phyloP scores from a whole-genome alignment of 2,888 invertebrate species.

The Oegoconia quadripuncta region DNA sequence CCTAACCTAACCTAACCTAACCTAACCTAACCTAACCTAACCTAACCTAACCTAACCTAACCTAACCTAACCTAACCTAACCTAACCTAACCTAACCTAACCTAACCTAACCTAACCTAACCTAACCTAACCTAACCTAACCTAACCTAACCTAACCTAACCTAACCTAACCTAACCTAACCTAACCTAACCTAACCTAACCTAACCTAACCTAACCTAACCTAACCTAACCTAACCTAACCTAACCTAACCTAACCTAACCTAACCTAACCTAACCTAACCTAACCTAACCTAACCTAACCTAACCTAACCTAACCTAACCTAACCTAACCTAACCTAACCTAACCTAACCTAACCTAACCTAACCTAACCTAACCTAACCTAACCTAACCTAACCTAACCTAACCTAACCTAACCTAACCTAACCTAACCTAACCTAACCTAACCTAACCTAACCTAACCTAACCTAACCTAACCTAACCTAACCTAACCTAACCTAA shows the following conservation, averaged over 20 bases:
- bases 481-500: slow-evolving; percentile 10
- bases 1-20: slow-evolving; percentile 13
- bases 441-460: slow-evolving; percentile 10
- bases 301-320: slow-evolving; percentile 18
- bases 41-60: slow-evolving; percentile 17
- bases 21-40: slow-evolving; percentile 11
- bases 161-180: slow-evolving; percentile 20
- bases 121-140: slow-evolving; percentile 10
- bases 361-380: slow-evolving; percentile 13
- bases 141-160: slow-evolving; percentile 15
- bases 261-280: slow-evolving; percentile 16
- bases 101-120: slow-evolving; percentile 18
- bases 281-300: slow-evolving; percentile 18
- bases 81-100: slow-evolving; percentile 18
- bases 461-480: slow-evolving; percentile 10
- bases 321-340: slow-evolving; percentile 18
- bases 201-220: slow-evolving; percentile 14
- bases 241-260: slow-evolving; percentile 15
- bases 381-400: slow-evolving; percentile 13
- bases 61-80: slow-evolving; percentile 17
- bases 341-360: slow-evolving; percentile 15
- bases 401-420: slow-evolving; percentile 10
- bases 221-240: slow-evolving; percentile 16
- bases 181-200: slow-evolving; percentile 20
- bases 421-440: slow-evolving; percentile 11